These are phyloP conservation scores for Gallinago media DNA, from an alignment of 2,113 vertebrate species.

Conservation along the genomic window DNA sequence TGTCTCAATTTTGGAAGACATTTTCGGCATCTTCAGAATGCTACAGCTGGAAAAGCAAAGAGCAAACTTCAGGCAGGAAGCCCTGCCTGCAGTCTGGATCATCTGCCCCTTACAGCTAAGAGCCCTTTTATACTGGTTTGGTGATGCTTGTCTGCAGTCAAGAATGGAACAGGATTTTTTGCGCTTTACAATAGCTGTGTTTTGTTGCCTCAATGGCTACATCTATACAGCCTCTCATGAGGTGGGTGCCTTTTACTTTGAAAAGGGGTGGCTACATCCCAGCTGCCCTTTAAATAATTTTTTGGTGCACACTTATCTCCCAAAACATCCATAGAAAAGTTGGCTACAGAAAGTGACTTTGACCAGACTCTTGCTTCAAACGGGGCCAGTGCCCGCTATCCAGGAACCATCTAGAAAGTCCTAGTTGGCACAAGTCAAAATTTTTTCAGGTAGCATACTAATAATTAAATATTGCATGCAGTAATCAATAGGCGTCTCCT, in stretches of 20 bases:
- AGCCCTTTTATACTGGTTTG: background rate
- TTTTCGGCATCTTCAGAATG: background rate
- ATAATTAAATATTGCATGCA: background rate
- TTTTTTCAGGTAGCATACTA: background rate
- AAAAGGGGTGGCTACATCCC: background rate
- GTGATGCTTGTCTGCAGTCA: background rate
- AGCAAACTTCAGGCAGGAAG: background rate
- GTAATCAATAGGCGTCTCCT: background rate
- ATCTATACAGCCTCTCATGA: background rate
- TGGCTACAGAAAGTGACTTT: background rate
- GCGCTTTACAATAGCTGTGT: rapidly evolving
- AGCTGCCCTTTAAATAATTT: background rate
- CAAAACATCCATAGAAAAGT: background rate
- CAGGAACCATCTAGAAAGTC: background rate
- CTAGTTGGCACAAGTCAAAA: background rate
- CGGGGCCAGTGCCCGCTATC: background rate
- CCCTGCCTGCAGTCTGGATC: background rate
- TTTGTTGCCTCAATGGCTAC: background rate
- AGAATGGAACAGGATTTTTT: background rate
- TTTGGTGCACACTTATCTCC: background rate
- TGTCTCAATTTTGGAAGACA: background rate
- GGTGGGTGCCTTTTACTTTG: background rate
- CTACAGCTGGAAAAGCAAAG: background rate
- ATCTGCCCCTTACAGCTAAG: background rate
- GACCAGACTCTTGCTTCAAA: background rate